Base-by-base conservation (phyloP, 1,140 invertebrate genomes). In the Papilio polytes region DNA sequence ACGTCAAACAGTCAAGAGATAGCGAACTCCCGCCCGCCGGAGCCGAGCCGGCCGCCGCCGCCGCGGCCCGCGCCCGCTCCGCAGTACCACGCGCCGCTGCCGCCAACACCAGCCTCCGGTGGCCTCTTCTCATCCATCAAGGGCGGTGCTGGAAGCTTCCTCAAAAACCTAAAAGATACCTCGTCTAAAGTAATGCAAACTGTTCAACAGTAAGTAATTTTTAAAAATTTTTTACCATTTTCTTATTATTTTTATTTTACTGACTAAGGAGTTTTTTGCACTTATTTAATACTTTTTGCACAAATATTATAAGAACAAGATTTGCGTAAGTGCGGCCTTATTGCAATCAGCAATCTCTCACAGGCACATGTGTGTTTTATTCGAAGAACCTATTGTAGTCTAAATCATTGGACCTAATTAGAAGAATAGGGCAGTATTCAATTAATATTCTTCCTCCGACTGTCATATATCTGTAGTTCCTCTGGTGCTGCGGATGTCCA, bases 151-250 rank as follows among this genome's bases (percentile, higher is more conserved):
- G 98, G 98, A 20, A 98, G 97, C 87, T 97, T 98, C 84, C 95
- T 99, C 63, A 99, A 99, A 86, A 99, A 99, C 91, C 95, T 99
- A 18, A 99, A 99, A 92, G 99, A 99, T 89, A 99, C 98, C 1
- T 99, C 98, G 9, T 97, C 97, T 20, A 99, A 99, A 96, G 98
- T 99, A 18, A 99, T 99, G 97, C 98, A 99, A 90, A 98, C 98
- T 44, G 98, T 99, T 73, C 98, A 99, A 91, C 98, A 98, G 97
- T 98, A 94, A 97, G 97, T 97, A 74, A 44, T 44, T 41, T 48
- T 74, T 20, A 3, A 44, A 73, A 44, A 4, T 56, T 22, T 22
- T n/a, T 48, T 48, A 48, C 7, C 2, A 9, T 46, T 48, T 3
- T 48, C 15, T 12, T 41, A 41, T 41, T 41, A 41, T 41, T 41